Conservation (phyloP, 2,797 vertebrate species). For the Luscinia luscinia region DNA sequence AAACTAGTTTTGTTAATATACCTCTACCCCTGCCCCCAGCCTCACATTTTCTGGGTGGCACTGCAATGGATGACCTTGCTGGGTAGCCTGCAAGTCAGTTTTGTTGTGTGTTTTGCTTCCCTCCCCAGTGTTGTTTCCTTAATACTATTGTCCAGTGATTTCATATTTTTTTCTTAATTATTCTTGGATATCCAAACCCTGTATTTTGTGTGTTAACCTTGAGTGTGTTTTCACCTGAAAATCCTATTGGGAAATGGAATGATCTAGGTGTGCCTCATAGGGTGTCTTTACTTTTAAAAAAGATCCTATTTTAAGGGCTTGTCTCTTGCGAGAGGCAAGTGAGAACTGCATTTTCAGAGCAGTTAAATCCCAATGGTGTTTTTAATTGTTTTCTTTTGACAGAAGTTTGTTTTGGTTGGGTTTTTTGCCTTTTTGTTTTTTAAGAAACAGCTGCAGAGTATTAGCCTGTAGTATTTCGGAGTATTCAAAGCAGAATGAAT, state of each 20-base stretch:
- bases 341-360: neutral
- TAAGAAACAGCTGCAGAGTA: neutral
- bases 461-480: neutral
- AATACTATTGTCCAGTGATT: neutral
- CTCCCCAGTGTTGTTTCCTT: neutral
- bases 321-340: neutral
- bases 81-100: neutral
- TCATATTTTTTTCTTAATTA: neutral
- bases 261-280: neutral
- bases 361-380: neutral
- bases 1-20: neutral
- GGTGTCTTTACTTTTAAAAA: neutral
- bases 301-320: neutral
- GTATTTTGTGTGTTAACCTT: neutral
- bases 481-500: neutral
- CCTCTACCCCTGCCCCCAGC: fast-evolving
- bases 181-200: neutral
- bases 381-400: neutral
- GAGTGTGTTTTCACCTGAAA: neutral
- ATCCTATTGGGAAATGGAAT: neutral
- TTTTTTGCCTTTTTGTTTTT: neutral
- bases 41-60: neutral
- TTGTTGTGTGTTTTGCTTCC: neutral
- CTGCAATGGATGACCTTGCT: neutral
- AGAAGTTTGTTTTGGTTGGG: neutral